Conservation (phyloP, 2,888 invertebrate genomes). For the Caradrina kadenii region DNA sequence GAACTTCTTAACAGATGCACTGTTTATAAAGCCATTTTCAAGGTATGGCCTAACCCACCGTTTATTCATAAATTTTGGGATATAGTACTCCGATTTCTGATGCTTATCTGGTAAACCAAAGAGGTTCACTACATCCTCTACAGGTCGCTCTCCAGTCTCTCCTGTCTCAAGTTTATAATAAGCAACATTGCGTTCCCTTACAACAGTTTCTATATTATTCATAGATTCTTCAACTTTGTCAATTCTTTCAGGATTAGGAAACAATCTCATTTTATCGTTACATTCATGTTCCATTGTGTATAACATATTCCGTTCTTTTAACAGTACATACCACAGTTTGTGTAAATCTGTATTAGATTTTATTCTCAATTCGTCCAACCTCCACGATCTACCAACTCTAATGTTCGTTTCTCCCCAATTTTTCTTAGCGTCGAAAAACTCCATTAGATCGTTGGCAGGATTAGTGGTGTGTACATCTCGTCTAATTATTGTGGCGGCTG, state of each 20-base stretch:
- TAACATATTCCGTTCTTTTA: conserved; percentile 99
- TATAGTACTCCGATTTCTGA: conserved; percentile 90
- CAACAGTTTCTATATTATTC: conserved; percentile 97
- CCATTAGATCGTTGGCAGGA: conserved; percentile 91
- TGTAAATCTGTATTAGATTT: conserved; percentile 99
- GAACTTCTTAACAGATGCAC: conserved; percentile 91
- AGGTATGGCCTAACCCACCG: conserved; percentile 91
- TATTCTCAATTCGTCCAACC: conserved; percentile 96
- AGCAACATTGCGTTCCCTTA: conserved; percentile 97
- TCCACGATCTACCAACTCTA: conserved; percentile 96
- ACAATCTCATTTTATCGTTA: conserved; percentile 91
- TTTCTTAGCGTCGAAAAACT: conserved; percentile 96
- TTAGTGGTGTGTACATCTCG: conserved; percentile 81
- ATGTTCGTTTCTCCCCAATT: conserved; percentile 95
- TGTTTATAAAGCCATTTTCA: conserved; percentile 88
- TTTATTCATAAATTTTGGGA: conserved; percentile 93
- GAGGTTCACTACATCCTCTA: conserved; percentile 88
- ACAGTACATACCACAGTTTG: conserved; percentile 97
- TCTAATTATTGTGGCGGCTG: conserved; percentile 55
- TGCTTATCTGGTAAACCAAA: conserved; percentile 92
- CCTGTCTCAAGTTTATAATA: conserved; percentile 97
- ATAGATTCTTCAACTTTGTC: conserved; percentile 99
- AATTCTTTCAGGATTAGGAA: conserved; percentile 97
- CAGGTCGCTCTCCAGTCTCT: conserved; percentile 94
- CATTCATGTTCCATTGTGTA: conserved; percentile 98